Base-by-base conservation (phyloP, 2,113 vertebrate genomes). In the Corvus hawaiiensis region DNA sequence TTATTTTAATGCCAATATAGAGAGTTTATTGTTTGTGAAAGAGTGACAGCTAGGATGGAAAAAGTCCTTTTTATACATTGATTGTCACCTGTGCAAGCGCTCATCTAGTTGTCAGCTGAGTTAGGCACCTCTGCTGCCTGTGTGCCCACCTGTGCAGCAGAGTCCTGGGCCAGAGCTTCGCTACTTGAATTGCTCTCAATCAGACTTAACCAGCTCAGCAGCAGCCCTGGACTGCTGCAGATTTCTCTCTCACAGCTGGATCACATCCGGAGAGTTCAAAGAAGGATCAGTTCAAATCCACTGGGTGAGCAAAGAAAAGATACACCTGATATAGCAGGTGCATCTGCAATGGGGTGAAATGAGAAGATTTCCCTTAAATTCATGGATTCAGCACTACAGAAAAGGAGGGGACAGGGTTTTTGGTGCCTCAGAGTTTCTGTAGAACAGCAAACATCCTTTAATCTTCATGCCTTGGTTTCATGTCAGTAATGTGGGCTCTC, bases 141-240 rank as follows among this genome's bases (percentile, higher is more conserved):
- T 5, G 12, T 54, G n/a, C 52, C 6, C 0, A 1, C 74, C 49
- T n/a, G 49, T 76, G 41, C 52, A 52, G 51, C 23, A 10, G 7
- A 12, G n/a, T 20, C 64, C 6, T 49, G 83, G 32, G 20, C 9
- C 44, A 33, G 30, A 64, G n/a, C 37, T 82, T 82, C 41, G 28
- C n/a, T 24, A 0, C 39, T 54, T 8, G 2, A 3, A 1, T 54
- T 35, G 13, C 11, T 33, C 19, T 52, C n/a, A 28, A 3, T 6
- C 26, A 35, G 41, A 4, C 4, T 32, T 35, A 43, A 27, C 8
- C 21, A 49, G 35, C 67, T 54, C 33, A 33, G 71, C 59, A 86
- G 20, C 33, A 52, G 30, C 24, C 24, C 13, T 27, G 32, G 21
- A 24, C 63, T 56, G 41, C 87, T 64, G 44, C 54, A 59, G 35